Conservation (phyloP, 35 echinoderm and acorn worm species). For the Stichopus chloronotus region DNA sequence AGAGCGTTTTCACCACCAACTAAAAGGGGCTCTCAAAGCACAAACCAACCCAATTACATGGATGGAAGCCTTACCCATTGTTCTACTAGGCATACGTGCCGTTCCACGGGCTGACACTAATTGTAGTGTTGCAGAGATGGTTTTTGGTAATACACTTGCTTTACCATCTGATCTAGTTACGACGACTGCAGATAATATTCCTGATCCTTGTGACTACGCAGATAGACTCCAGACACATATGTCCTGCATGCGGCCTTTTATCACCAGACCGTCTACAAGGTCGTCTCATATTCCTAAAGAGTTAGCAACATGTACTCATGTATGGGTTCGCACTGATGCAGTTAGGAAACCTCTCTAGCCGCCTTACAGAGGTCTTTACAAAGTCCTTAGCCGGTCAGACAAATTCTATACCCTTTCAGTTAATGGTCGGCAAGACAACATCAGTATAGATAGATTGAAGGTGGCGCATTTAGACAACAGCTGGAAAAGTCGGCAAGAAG, state of each 20-base stretch:
- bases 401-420: slow-evolving; percentile 43
- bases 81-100: slow-evolving; percentile 8
- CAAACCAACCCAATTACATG: neutral
- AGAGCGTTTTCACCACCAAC: slow-evolving; percentile 6
- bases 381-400: slow-evolving; percentile 44
- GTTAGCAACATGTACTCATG: slow-evolving; percentile 40
- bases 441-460: slow-evolving; percentile 64
- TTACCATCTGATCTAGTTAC: slow-evolving; percentile 25
- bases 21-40: slow-evolving; percentile 9
- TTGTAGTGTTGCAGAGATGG: slow-evolving; percentile 26
- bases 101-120: neutral
- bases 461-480: slow-evolving; percentile 4
- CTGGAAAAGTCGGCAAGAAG: neutral
- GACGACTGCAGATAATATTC: neutral
- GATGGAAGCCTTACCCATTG: slow-evolving; percentile 36
- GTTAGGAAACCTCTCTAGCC: slow-evolving; percentile 64
- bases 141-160: slow-evolving; percentile 53
- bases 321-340: slow-evolving; percentile 48
- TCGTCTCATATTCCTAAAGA: slow-evolving; percentile 10
- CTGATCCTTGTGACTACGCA: slow-evolving; percentile 27
- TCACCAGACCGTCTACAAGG: slow-evolving; percentile 1
- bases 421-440: slow-evolving; percentile 42
- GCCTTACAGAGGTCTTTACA: slow-evolving; percentile 55
- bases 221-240: slow-evolving; percentile 74
- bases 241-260: neutral